phyloP scores from a whole-genome alignment of 2,888 invertebrate genomes.

The Conops quadrifasciatus region DNA sequence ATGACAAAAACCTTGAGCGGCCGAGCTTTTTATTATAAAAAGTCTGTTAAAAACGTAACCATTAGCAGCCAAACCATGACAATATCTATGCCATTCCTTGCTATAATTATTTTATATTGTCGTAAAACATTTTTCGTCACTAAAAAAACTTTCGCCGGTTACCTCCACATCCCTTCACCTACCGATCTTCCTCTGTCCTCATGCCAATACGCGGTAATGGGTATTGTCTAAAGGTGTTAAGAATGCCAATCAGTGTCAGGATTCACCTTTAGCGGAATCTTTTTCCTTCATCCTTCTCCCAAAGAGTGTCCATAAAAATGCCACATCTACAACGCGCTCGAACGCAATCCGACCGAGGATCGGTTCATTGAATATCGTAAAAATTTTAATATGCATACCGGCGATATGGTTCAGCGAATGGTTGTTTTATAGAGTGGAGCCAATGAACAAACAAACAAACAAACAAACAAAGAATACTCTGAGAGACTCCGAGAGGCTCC shows the following conservation, averaged over 20 bases:
- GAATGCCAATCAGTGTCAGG: neutral
- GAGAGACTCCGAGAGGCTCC: neutral
- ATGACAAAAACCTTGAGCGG: too few relatives aligned
- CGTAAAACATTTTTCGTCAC: neutral
- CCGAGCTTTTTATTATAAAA: too few relatives aligned
- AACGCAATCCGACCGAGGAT: neutral
- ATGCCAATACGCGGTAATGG: neutral
- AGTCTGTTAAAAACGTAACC: too few relatives aligned
- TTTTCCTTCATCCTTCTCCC: neutral
- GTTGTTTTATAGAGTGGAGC: constrained; percentile 1
- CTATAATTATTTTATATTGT: neutral
- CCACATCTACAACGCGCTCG: constrained; percentile 16
- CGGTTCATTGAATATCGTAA: constrained; percentile 16
- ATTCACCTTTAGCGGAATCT: neutral
- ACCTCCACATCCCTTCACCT: neutral
- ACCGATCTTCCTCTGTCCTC: too few relatives aligned
- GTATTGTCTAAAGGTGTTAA: neutral
- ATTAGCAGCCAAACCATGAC: too few relatives aligned
- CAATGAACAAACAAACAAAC: neutral
- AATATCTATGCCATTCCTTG: neutral
- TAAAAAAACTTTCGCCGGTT: neutral
- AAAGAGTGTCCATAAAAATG: neutral
- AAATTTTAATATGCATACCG: constrained; percentile 31
- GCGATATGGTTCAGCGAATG: constrained; percentile 1
- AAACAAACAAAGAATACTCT: neutral